These are phyloP conservation scores for Pemphredon lugubris DNA, from an alignment of 2,888 invertebrate genomes.

Conservation along the genomic window DNA sequence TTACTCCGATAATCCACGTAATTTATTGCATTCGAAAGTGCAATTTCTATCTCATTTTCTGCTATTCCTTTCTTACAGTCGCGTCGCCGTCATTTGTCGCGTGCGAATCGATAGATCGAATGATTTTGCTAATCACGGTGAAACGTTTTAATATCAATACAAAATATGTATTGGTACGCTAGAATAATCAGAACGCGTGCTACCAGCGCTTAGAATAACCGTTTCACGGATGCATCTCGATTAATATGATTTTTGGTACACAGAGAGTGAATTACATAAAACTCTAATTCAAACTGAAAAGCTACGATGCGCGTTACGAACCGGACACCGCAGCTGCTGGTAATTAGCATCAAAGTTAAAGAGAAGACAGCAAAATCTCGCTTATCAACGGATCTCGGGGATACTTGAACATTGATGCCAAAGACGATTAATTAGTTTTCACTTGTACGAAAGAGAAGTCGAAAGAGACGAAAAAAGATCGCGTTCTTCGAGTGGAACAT, in stretches of 20 bases:
- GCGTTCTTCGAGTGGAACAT: constrained; percentile 2
- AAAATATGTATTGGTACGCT: too few relatives aligned
- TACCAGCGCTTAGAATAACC: too few relatives aligned
- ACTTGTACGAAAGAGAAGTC: constrained; percentile 23
- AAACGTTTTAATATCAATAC: too few relatives aligned
- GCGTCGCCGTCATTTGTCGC: neutral
- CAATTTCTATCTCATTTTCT: constrained; percentile 53
- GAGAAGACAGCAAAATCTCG: neutral
- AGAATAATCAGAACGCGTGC: too few relatives aligned
- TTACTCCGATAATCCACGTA: constrained; percentile 38
- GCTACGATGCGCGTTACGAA: too few relatives aligned
- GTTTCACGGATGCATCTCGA: too few relatives aligned
- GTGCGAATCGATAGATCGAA: neutral
- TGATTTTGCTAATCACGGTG: neutral
- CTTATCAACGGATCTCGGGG: constrained; percentile 22
- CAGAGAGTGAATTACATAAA: too few relatives aligned
- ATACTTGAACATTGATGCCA: constrained; percentile 6
- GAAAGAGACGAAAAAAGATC: constrained; percentile 8
- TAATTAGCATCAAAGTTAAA: too few relatives aligned
- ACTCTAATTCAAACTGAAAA: too few relatives aligned
- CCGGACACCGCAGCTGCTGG: too few relatives aligned
- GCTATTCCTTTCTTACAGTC: constrained; percentile 1
- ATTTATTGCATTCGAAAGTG: constrained; percentile 68
- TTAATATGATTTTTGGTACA: too few relatives aligned
- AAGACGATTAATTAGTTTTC: constrained; percentile 20